Percentiles rank a stretch among this genome's conserved stretches.
Evolutionary conservation across 2,888 invertebrate species (phyloP).

Genomic region (Rutpela maculata): DNA sequence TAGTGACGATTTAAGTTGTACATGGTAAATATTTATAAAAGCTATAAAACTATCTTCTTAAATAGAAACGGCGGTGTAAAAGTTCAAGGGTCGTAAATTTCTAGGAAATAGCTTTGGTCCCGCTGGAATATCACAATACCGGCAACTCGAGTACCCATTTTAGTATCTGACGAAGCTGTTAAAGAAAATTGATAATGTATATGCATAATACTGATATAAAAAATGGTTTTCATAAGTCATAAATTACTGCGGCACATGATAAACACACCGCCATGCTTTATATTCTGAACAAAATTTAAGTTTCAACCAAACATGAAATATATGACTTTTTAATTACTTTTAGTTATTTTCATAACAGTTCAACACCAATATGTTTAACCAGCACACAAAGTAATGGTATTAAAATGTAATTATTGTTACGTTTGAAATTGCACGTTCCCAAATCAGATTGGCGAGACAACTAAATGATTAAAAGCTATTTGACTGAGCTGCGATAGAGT

Average conservation of each 20-base stretch:
- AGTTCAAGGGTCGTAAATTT: conserved; percentile 49
- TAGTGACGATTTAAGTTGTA: conserved; percentile 44
- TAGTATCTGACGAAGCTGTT: conserved; percentile 37
- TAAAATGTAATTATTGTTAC: too few relatives aligned
- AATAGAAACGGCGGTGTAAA: conserved; percentile 50
- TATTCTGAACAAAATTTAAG: background rate
- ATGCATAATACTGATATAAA: conserved; percentile 12
- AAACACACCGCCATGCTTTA: background rate
- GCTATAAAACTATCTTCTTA: conserved; percentile 53
- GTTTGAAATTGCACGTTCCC: too few relatives aligned
- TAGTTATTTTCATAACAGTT: background rate
- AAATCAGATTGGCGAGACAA: too few relatives aligned
- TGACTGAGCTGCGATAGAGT: too few relatives aligned
- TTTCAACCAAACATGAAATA: background rate
- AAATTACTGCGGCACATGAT: background rate
- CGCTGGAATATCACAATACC: conserved; percentile 35
- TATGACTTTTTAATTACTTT: background rate
- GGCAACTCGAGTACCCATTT: conserved; percentile 29
- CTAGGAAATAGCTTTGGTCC: conserved; percentile 24
- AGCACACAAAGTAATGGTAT: too few relatives aligned
- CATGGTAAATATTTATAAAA: conserved; percentile 51
- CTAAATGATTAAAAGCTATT: too few relatives aligned
- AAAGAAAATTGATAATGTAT: conserved; percentile 31
- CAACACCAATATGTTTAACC: too few relatives aligned
- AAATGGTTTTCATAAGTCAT: conserved; percentile 2